Evolutionary conservation across 1,140 invertebrate species (phyloP).

Genomic region (Trachymyrmex septentrionalis): DNA sequence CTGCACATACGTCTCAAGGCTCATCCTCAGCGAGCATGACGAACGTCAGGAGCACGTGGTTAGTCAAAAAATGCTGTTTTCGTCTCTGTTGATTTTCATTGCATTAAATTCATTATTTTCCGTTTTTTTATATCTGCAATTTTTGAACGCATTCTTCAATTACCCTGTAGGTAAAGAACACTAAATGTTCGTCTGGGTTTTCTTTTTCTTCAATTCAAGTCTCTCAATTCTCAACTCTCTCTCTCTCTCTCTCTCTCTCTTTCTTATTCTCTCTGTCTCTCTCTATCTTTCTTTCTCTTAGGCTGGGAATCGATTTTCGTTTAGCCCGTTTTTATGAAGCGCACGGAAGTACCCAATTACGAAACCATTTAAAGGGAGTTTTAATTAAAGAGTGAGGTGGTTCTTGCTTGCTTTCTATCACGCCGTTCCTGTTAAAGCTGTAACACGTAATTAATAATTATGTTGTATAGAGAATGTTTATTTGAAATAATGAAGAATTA

Average conservation of each 20-base stretch:
- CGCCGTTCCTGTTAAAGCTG: background rate
- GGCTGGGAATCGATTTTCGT: conserved; percentile 14
- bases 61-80: conserved; percentile 69
- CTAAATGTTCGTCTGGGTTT: background rate
- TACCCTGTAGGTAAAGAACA: background rate
- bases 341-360: conserved; percentile 33
- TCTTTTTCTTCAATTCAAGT: background rate
- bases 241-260: background rate
- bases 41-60: conserved; percentile 83
- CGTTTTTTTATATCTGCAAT: background rate
- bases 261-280: no score
- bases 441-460: conserved; percentile 35
- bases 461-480: background rate
- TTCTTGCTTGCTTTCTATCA: conserved; percentile 28
- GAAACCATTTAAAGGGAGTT: conserved; percentile 35
- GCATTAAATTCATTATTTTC: background rate
- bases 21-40: conserved; percentile 78
- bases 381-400: conserved; percentile 46
- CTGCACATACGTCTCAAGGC: conserved; percentile 56
- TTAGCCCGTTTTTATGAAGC: conserved; percentile 40
- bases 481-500: background rate
- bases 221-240: background rate
- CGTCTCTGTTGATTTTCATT: background rate
- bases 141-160: background rate
- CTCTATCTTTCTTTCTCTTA: background rate